These are phyloP conservation scores for Serripes groenlandicus DNA, from an alignment of 2,888 invertebrate genomes.

Conservation along the genomic window DNA sequence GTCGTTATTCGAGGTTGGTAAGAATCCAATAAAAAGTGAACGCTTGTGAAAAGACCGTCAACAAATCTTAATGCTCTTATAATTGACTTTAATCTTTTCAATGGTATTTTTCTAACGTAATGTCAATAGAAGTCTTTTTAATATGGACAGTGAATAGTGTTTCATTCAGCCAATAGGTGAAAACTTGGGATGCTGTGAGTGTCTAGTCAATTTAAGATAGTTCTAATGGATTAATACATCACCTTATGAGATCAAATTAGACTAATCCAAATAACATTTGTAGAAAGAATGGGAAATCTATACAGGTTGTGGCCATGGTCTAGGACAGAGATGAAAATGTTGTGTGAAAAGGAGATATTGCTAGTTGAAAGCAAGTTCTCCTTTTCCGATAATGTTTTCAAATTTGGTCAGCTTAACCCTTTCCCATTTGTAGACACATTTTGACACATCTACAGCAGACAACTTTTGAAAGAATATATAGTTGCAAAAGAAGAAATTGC, in stretches of 20 bases:
- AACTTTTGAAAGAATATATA: no score
- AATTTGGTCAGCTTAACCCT: no score
- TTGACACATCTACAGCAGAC: no score
- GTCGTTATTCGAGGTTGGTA: neutral
- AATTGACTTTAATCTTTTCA: slow-evolving; percentile 23
- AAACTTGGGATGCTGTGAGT: neutral
- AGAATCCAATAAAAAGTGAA: neutral
- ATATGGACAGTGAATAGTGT: neutral
- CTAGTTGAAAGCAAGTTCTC: neutral
- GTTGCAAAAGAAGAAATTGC: no score
- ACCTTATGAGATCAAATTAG: no score
- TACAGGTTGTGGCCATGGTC: neutral
- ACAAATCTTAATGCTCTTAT: slow-evolving; percentile 14
- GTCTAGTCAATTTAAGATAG: neutral
- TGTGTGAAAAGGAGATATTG: neutral
- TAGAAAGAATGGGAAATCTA: neutral
- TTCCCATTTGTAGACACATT: no score
- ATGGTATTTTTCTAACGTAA: slow-evolving; percentile 10
- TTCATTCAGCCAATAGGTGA: neutral
- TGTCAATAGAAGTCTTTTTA: neutral
- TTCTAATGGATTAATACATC: no score
- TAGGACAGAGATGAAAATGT: neutral
- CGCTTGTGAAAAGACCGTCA: neutral
- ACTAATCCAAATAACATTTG: neutral
- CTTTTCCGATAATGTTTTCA: neutral